A percentile compares a stretch with the other conserved stretches of the same genome.
Evolutionary conservation across 2,888 invertebrate species (phyloP).

Genomic region (Drosophila anomelani): DNA sequence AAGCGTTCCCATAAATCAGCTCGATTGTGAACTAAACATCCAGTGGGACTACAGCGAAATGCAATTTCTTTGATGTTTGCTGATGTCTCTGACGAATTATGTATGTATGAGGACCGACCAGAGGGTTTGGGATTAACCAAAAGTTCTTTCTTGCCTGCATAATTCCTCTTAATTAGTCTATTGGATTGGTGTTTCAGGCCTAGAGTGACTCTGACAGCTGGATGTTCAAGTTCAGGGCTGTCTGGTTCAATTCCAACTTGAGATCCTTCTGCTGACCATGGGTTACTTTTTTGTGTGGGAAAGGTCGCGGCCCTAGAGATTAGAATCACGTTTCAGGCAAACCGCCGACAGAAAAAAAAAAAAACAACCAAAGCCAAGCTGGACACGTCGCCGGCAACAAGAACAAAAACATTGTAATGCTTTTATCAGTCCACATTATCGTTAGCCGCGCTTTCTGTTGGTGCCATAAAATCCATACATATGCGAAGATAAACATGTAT

Average conservation of each 20-base stretch:
- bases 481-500: constrained; percentile 12
- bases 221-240: constrained; percentile 9
- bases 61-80: constrained; percentile 39
- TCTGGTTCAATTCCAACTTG: constrained; percentile 20
- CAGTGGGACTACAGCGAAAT: constrained; percentile 33
- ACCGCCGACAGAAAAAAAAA: constrained; percentile 25
- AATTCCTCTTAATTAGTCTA: constrained; percentile 57
- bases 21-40: constrained; percentile 6
- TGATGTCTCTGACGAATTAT: constrained; percentile 33
- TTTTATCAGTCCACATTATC: constrained; percentile 71
- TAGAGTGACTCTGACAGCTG: constrained; percentile 54
- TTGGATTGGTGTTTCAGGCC: constrained; percentile 11
- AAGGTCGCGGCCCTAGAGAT: constrained; percentile 48
- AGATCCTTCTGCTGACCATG: constrained; percentile 17
- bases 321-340: constrained; percentile 54
- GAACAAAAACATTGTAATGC: constrained; percentile 67
- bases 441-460: constrained; percentile 45
- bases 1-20: constrained; percentile 17
- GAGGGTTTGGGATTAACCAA: constrained; percentile 5
- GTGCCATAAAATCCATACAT: constrained; percentile 36
- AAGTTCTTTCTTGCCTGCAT: constrained; percentile 29
- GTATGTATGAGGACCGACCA: constrained; percentile 21
- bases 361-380: constrained; percentile 52
- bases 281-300: constrained; percentile 16
- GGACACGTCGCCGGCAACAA: constrained; percentile 46